Evolutionary conservation across 2,797 vertebrate genomes (phyloP).

Genomic region (Crypturellus tataupa): DNA sequence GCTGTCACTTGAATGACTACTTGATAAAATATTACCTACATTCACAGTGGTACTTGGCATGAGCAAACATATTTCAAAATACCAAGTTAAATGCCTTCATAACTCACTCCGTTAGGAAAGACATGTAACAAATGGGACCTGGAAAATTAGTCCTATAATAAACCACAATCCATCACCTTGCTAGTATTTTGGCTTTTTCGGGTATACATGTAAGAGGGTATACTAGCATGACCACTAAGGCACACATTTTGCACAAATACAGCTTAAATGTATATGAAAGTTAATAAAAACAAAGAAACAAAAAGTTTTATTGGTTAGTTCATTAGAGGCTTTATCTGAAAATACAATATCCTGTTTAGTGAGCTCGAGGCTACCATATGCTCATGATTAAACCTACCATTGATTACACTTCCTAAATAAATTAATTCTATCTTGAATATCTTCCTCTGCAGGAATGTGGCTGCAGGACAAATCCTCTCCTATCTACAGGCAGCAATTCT

Average conservation of each 20-base stretch:
- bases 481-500: not conserved
- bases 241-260: not conserved
- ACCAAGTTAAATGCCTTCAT: constrained; percentile 38
- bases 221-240: not conserved
- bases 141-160: constrained; percentile 13
- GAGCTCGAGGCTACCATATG: not conserved
- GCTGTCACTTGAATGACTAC: not conserved
- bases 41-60: constrained; percentile 26
- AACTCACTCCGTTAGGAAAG: not conserved
- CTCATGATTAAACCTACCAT: not conserved
- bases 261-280: not conserved
- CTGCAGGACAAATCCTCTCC: not conserved
- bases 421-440: not conserved
- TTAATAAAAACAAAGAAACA: not conserved
- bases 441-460: not conserved
- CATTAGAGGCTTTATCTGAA: not conserved
- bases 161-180: not conserved
- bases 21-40: constrained; percentile 51
- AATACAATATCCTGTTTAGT: not conserved
- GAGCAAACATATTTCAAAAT: constrained; percentile 50
- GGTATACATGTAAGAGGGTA: not conserved
- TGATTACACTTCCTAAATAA: not conserved
- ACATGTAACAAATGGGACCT: not conserved
- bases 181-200: not conserved
- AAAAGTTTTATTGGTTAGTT: not conserved